These are phyloP conservation scores for Lerema accius DNA, from an alignment of 1,140 invertebrate species.

Conservation along the genomic window DNA sequence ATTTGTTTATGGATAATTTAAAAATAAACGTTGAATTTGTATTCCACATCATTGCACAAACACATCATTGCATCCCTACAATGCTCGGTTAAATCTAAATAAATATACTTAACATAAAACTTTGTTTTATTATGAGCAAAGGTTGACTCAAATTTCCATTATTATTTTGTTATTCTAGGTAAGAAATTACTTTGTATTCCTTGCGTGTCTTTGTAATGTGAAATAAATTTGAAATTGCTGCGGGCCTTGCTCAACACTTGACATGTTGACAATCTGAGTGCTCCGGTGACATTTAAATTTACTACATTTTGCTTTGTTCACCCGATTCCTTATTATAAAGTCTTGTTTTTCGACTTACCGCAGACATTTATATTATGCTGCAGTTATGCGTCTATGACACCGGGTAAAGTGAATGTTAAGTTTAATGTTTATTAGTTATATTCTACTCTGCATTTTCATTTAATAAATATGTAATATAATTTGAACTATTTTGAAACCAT, in stretches of 20 bases:
- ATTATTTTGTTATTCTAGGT: background rate
- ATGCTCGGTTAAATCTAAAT: too few relatives aligned
- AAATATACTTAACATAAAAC: background rate
- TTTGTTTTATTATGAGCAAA: background rate
- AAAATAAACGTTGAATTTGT: too few relatives aligned
- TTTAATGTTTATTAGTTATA: background rate
- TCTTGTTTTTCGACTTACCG: background rate
- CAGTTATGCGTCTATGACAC: background rate
- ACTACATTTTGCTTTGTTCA: conserved; percentile 21
- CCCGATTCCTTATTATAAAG: background rate
- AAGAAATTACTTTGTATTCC: conserved; percentile 23
- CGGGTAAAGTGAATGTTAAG: background rate
- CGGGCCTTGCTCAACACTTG: conserved; percentile 37
- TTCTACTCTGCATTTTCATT: too few relatives aligned
- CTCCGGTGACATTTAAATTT: conserved; percentile 49
- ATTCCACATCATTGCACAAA: too few relatives aligned
- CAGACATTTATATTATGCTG: background rate
- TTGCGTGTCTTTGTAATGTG: conserved; percentile 10
- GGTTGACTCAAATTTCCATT: conserved; percentile 4
- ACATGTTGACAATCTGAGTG: conserved; percentile 45
- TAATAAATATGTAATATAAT: too few relatives aligned
- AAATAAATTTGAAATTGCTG: conserved; percentile 28
- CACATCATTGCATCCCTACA: too few relatives aligned
- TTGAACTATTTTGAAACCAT: too few relatives aligned
- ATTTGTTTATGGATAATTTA: too few relatives aligned